Base-by-base conservation (phyloP, 2,888 invertebrate species). In the Lithophane socia region DNA sequence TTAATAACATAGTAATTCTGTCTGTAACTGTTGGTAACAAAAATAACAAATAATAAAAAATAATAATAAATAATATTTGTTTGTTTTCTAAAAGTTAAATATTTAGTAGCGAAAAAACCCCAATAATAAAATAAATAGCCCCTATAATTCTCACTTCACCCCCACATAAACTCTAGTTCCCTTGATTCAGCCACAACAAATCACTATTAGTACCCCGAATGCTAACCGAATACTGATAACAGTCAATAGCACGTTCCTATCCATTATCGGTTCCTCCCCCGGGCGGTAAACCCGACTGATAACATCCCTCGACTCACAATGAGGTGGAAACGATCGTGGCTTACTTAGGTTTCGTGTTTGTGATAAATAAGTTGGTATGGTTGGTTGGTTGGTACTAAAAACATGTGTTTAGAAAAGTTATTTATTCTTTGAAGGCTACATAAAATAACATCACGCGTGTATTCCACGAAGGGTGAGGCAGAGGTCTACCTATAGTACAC, bases 171-270 rank as follows among this genome's bases (percentile, higher is more conserved):
- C 69, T 60, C 24, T 70, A 21, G 24, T 70, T 70, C 37, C 56
- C 44, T 52, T 21, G 42, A 73, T 58, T 24, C 29, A 47, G 7
- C 47, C 29, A 24, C 68, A 73, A 85, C 72, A 85, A 82, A 77
- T 82, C 86, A 82, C 66, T 54, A 85, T 83, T 69, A 73, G 66
- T n/a, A 70, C 29, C 0, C n/a, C 18, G 61, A 29, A 70, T 60
- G 73, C 69, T 44, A 63, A 77, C 65, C 29, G 82, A 85, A 83
- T 83, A 82, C 83, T 85, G 60, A 85, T 72, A 75, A n/a, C n/a
- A 29, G 13, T 71, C 13, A 16, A 64, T 67, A 66, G 37, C n/a
- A 37, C 16, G 3, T 60, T 10, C 10, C 10, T 29, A 52, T 21
- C 29, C 9, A 37, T 49, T 83, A 70, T 73, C 65, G 42, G 37